A percentile compares a stretch with the other conserved stretches of the same genome.
Evolutionary conservation across 2,888 invertebrate genomes (phyloP).

Genomic region (Ceraclea dissimilis): DNA sequence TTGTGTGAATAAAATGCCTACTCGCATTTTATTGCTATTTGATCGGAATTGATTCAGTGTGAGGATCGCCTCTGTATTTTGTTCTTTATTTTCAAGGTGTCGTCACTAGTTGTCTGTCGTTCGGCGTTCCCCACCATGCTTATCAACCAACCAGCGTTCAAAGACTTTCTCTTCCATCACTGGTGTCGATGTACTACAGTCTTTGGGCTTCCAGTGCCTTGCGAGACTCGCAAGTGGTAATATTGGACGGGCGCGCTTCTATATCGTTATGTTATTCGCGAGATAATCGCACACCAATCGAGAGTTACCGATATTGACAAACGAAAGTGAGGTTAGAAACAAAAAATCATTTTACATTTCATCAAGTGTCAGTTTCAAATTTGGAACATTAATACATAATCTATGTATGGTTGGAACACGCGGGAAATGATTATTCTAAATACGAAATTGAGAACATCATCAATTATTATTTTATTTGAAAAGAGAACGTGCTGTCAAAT

Average conservation of each 20-base stretch:
- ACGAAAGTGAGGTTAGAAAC: slow-evolving; percentile 15
- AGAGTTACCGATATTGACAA: slow-evolving; percentile 34
- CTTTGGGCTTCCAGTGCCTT: slow-evolving; percentile 28
- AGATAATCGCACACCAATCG: slow-evolving; percentile 1
- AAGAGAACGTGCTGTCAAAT: neutral
- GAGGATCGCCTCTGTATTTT: neutral
- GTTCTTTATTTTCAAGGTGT: slow-evolving; percentile 7
- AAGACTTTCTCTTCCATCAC: slow-evolving; percentile 51
- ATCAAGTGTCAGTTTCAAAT: neutral
- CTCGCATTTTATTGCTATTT: too few relatives aligned
- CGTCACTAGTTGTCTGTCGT: slow-evolving; percentile 32
- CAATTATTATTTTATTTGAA: neutral
- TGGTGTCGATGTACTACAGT: slow-evolving; percentile 25
- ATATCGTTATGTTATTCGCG: neutral
- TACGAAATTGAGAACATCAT: neutral
- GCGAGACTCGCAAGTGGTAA: slow-evolving; percentile 4
- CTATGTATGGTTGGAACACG: neutral
- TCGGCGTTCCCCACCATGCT: slow-evolving; percentile 30
- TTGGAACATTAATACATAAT: neutral
- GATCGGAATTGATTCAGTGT: too few relatives aligned
- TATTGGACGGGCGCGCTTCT: slow-evolving; percentile 16
- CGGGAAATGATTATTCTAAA: neutral
- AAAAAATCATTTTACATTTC: neutral
- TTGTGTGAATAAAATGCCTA: too few relatives aligned
- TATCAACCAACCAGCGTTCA: slow-evolving; percentile 42